These are phyloP conservation scores for Pelodytes ibericus DNA, from an alignment of 2,797 vertebrate genomes.

Conservation along the genomic window DNA sequence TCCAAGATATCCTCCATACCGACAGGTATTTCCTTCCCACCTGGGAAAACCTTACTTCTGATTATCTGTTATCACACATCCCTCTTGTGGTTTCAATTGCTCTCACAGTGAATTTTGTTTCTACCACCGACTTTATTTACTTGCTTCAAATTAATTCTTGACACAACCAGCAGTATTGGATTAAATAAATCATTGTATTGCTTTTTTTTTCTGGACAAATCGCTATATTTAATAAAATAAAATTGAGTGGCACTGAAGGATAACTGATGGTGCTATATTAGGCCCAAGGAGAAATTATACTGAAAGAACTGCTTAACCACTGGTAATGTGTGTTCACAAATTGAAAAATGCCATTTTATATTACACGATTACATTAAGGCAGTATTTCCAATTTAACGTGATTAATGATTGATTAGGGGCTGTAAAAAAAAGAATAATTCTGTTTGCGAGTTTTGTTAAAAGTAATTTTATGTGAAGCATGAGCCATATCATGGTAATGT, in stretches of 20 bases:
- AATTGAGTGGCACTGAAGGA: slow-evolving; percentile 38
- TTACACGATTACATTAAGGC: slow-evolving; percentile 42
- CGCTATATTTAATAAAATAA: slow-evolving; percentile 42
- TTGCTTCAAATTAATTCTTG: slow-evolving; percentile 37
- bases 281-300: slow-evolving; percentile 48
- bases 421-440: slow-evolving; percentile 45
- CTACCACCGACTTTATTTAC: slow-evolving; percentile 24
- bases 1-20: slow-evolving; percentile 15
- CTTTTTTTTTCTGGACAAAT: slow-evolving; percentile 21
- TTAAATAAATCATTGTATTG: slow-evolving; percentile 41
- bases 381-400: slow-evolving; percentile 45
- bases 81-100: slow-evolving; percentile 30
- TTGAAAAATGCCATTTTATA: slow-evolving; percentile 48
- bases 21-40: slow-evolving; percentile 34
- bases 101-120: slow-evolving; percentile 25
- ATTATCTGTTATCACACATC: slow-evolving; percentile 33
- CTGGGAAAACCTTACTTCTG: slow-evolving; percentile 15
- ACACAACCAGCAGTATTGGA: slow-evolving; percentile 21
- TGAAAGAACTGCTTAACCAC: slow-evolving; percentile 44
- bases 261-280: slow-evolving; percentile 40
- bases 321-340: slow-evolving; percentile 32
- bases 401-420: slow-evolving; percentile 49
- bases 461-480: slow-evolving; percentile 49
- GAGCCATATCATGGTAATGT: slow-evolving; percentile 37
- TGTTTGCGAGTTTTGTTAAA: slow-evolving; percentile 46